Evolutionary conservation across 2,888 invertebrate species (phyloP), one percentile per base, ranked within the genome.

Genomic region (Blastobasis adustella): DNA sequence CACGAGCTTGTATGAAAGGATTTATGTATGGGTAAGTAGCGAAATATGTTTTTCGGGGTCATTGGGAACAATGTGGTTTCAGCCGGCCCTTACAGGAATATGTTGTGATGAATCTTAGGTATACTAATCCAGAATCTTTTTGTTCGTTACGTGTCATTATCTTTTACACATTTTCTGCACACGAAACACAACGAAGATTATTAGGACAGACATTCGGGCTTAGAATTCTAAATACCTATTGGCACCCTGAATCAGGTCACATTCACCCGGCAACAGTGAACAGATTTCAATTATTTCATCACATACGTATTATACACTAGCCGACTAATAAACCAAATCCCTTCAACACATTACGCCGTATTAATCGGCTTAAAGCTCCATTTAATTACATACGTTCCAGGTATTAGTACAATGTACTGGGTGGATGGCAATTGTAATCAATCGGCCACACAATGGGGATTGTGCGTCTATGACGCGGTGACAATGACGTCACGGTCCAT

Each of bases 401-500:
- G 10, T 23, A 49, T 53, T 44, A 47, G 10, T 37, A 9, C 45
- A 36, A 63, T 64, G 50, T 58, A 60, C 59, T 62, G 57, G 54
- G 59, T 70, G 61, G 70, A 73, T 73, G 70, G 71, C 67, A 69
- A 76, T 76, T 74, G 79, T 79, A 76, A 79, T 81, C 79, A 78
- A 79, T 79, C 73, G 74, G 67, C 52, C 63, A 62, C 66, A 79
- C 80, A 80, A 81, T 78, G 60, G 74, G 63, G 64, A 66, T 58
- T 54, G 53, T 36, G 36, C 40, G 56, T 60, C 65, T 68, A 69
- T 72, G 57, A 57, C 52, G 54, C 52, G 49, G 56, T 54, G 56
- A 62, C 57, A 58, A 58, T 58, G 57, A 59, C 60, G 59, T 62
- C 55, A 55, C 54, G 49, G 60, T 58, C 52, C 58, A 53, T 61